A percentile compares a stretch with the other conserved stretches of the same genome.
phyloP scores from a whole-genome alignment of 2,888 invertebrate species.

The Sthenelais limicola region DNA sequence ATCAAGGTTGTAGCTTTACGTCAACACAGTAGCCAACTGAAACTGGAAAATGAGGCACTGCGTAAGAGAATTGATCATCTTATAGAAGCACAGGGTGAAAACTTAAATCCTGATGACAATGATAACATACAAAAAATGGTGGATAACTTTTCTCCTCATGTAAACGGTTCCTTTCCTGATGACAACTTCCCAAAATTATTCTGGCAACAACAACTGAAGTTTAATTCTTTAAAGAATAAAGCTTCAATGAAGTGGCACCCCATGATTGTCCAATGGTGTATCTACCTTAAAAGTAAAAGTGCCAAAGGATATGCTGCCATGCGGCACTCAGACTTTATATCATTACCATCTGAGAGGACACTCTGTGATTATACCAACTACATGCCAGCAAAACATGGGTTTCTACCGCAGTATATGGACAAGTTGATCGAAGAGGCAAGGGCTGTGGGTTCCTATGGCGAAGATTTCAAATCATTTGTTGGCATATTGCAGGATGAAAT shows the following conservation, averaged over 20 bases:
- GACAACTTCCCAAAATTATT: background rate
- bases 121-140: background rate
- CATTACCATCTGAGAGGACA: slow-evolving; percentile 12
- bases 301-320: slow-evolving; percentile 9
- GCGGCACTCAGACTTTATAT: slow-evolving; percentile 10
- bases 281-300: background rate
- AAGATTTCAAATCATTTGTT: slow-evolving; percentile 16
- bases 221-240: background rate
- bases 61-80: background rate
- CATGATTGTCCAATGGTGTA: slow-evolving; percentile 25
- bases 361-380: slow-evolving; percentile 14
- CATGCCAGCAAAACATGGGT: background rate
- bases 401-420: background rate
- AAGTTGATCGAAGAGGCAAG: slow-evolving; percentile 4
- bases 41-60: too few relatives aligned
- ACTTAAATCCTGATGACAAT: background rate
- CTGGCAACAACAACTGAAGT: slow-evolving; percentile 9
- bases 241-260: too few relatives aligned
- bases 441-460: background rate
- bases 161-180: slow-evolving; percentile 7
- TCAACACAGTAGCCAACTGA: too few relatives aligned
- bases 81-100: background rate
- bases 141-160: background rate
- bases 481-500: slow-evolving; percentile 53
- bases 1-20: too few relatives aligned